Base-by-base conservation (phyloP, 2,797 vertebrate species). In the Sebastes hubbsi region DNA sequence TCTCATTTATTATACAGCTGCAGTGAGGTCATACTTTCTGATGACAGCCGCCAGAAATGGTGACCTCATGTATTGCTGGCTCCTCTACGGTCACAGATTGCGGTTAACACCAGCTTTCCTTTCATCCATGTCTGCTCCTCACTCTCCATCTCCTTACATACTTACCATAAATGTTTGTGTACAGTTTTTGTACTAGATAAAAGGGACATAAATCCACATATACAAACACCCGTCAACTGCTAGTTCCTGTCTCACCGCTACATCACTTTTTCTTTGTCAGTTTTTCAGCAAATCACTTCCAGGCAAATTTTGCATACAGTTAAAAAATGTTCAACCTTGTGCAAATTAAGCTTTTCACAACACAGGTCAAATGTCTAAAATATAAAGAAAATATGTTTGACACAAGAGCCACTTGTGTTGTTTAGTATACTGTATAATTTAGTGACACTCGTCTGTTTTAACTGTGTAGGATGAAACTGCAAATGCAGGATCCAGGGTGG, bases 401-500 rank as follows among this genome's bases (percentile, higher is more conserved):
- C 25, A 27, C 25, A 27, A 27, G 25, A 4, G 25, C 25, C 16
- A 8, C 42, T 46, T 46, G 14, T 46, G 30, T 2, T 3, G 1
- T 36, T 18, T 30, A 20, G 20, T 24, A 1, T 18, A 4, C 13
- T 27, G 4, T 8, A 16, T 14, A 0, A 29, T 29, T 46, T 29
- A 8, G 11, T 30, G 1, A 18, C 4, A 3, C 2, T 27, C 3
- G 3, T 32, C 1, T 62, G 7, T 67, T 14, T n/a, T 6, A 16
- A 22, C 4, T 83, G 2, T 80, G 20, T 32, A 98, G 97, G 93
- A 80, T 1, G 83, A 96, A 89, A 69, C 63, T 25, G 68, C 83
- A 61, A 86, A 27, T 63, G 2, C 1, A 58, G 86, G 97, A 89
- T 96, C 96, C 79, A 94, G 71, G 62, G 88, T 98, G 72, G 67